A percentile compares a stretch with the other conserved stretches of the same genome.
Conservation (phyloP, 2,888 invertebrate genomes). For the Watsonalla binaria region DNA sequence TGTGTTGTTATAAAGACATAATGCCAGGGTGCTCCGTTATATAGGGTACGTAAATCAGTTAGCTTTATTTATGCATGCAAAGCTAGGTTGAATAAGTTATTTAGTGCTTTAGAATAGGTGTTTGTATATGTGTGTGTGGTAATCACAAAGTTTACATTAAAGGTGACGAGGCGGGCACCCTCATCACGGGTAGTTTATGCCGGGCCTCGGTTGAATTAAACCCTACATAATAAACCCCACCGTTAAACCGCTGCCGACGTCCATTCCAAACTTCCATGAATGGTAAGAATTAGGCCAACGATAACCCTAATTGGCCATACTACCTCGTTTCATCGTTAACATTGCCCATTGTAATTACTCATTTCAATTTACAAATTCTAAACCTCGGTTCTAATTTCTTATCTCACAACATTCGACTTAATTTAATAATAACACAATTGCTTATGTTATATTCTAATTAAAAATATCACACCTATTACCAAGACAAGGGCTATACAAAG, state of each 20-base stretch:
- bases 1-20: too few species aligned
- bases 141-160: slow-evolving; percentile 2
- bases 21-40: too few species aligned
- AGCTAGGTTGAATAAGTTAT: neutral
- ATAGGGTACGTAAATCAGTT: neutral
- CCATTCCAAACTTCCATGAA: slow-evolving; percentile 19
- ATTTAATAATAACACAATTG: too few species aligned
- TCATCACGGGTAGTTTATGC: slow-evolving; percentile 4
- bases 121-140: neutral
- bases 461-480: too few species aligned
- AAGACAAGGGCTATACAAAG: neutral
- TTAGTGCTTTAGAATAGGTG: neutral
- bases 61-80: neutral
- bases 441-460: too few species aligned
- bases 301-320: slow-evolving; percentile 18
- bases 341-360: neutral
- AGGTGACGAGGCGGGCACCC: neutral
- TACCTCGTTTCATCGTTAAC: slow-evolving; percentile 4
- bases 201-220: slow-evolving; percentile 18
- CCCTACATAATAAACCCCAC: slow-evolving; percentile 5
- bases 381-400: too few species aligned
- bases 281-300: slow-evolving; percentile 18
- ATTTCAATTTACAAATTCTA: neutral
- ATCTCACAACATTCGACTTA: too few species aligned
- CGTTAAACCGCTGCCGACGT: slow-evolving; percentile 16